These are phyloP conservation scores for Mamestra brassicae DNA, from an alignment of 2,888 invertebrate genomes.

Conservation along the genomic window DNA sequence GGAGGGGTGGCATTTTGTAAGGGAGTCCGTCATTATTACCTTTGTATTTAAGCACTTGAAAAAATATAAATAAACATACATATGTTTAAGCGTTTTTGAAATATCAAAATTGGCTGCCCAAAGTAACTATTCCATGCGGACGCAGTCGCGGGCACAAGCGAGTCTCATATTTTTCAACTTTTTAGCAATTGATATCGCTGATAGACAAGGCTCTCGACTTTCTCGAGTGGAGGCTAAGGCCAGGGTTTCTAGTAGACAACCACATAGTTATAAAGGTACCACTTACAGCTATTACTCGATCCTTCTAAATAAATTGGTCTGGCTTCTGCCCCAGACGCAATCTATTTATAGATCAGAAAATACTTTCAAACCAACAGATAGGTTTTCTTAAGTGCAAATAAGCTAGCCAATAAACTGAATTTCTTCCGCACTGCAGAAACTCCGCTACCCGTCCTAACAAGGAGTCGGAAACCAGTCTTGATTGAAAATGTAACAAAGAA, in stretches of 20 bases:
- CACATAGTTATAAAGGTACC: not conserved
- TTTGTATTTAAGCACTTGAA: too few species aligned
- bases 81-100: too few species aligned
- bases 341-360: conserved; percentile 30
- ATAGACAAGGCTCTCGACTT: too few species aligned
- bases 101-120: too few species aligned
- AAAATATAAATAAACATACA: too few species aligned
- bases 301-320: conserved; percentile 20
- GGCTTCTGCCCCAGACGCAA: not conserved
- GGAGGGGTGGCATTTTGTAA: too few species aligned
- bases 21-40: too few species aligned
- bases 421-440: conserved; percentile 20
- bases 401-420: conserved; percentile 24
- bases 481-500: conserved; percentile 14
- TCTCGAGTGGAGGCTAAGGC: not conserved
- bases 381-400: conserved; percentile 34
- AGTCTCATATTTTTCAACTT: too few species aligned
- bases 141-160: too few species aligned
- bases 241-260: not conserved
- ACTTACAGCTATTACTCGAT: not conserved
- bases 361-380: conserved; percentile 12
- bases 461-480: conserved; percentile 16
- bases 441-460: not conserved
- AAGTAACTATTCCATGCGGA: too few species aligned
- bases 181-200: too few species aligned